phyloP scores from a whole-genome alignment of 2,888 invertebrate genomes.

The Zootermopsis nevadensis region DNA sequence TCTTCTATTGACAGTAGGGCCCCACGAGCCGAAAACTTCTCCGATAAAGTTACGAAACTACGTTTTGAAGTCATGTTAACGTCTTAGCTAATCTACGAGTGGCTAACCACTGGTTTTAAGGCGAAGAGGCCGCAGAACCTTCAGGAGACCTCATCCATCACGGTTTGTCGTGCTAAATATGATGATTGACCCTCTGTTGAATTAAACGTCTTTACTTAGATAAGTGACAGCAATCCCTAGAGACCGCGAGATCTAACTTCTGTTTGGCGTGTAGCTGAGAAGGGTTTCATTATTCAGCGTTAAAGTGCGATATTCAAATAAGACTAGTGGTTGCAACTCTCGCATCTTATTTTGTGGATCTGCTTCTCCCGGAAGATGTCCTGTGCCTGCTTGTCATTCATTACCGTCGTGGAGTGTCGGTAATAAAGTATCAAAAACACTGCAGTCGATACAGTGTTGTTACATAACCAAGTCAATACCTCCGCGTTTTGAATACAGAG shows the following conservation, averaged over 20 bases:
- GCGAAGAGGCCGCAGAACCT: not conserved
- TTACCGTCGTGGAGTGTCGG: too few relatives aligned
- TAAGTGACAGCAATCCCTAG: not conserved
- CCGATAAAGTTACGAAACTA: not conserved
- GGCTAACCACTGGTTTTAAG: constrained; percentile 11
- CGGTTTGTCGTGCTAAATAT: not conserved
- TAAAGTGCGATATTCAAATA: not conserved
- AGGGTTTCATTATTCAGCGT: not conserved
- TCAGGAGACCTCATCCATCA: not conserved
- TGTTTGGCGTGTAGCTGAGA: not conserved
- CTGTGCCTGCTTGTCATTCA: too few relatives aligned
- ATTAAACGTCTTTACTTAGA: constrained; percentile 9
- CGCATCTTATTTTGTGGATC: too few relatives aligned
- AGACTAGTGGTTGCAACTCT: too few relatives aligned
- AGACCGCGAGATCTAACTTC: not conserved
- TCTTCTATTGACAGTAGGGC: not conserved
- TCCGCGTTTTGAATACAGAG: too few relatives aligned
- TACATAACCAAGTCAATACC: too few relatives aligned
- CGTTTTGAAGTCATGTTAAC: not conserved
- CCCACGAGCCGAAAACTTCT: too few relatives aligned
- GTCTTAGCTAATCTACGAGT: not conserved
- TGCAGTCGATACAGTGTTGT: too few relatives aligned
- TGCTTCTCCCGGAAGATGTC: too few relatives aligned
- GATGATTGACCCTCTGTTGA: constrained; percentile 22
- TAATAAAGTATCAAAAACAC: too few relatives aligned